These are phyloP conservation scores for Uropetala carovei DNA, from an alignment of 2,888 invertebrate species.

Conservation along the genomic window DNA sequence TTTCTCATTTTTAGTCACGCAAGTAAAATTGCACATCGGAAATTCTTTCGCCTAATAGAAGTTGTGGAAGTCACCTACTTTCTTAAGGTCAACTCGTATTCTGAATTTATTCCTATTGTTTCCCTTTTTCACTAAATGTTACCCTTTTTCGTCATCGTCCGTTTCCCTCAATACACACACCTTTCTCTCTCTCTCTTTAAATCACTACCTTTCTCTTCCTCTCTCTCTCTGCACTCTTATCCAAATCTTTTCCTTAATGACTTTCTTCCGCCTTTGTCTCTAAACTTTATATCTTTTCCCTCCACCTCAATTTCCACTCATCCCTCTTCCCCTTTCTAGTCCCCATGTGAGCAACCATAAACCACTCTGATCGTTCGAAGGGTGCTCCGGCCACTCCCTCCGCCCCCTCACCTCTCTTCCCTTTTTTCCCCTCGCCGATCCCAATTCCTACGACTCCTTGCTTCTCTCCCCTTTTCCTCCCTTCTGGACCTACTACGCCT, in stretches of 20 bases:
- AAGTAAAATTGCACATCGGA: too few relatives aligned
- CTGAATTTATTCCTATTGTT: too few relatives aligned
- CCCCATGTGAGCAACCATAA: conserved; percentile 15
- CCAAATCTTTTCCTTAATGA: background rate
- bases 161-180: too few relatives aligned
- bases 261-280: too few relatives aligned
- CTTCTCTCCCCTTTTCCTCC: background rate
- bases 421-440: background rate
- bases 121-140: too few relatives aligned
- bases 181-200: too few relatives aligned
- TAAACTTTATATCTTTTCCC: background rate
- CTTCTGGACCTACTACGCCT: background rate
- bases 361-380: conserved; percentile 14
- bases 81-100: too few relatives aligned
- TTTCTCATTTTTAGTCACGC: too few relatives aligned
- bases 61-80: too few relatives aligned
- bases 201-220: background rate
- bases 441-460: background rate
- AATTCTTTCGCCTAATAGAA: too few relatives aligned
- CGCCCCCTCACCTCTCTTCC: background rate
- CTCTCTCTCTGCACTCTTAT: background rate
- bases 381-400: background rate
- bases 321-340: background rate
- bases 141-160: too few relatives aligned
- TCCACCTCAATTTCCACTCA: background rate